Evolutionary conservation across 2,888 invertebrate species (phyloP), one percentile per base, ranked within the genome.

Genomic region (Galeopsomyia nigrocyanea): DNA sequence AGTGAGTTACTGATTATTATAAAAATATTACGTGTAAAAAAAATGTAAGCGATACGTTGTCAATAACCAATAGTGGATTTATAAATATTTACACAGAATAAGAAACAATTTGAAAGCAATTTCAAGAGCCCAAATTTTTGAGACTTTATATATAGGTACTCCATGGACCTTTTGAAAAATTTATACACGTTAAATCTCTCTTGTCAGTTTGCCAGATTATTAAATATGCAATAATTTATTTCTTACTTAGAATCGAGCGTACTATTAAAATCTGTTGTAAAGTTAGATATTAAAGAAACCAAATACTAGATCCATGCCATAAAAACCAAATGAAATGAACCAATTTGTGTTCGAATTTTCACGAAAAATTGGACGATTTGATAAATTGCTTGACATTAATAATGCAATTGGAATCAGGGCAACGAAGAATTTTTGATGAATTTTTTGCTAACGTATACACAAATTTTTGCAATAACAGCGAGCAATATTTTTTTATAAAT

Each of bases 301-400:
- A 84, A 85, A 86, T 84, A 84, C 81, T 83, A 85, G 82, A 83
- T 82, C 78, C 83, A 85, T 83, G 85, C 84, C 84, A 84, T 85
- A 84, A 81, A 81, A 83, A 83, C 83, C 84, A 84, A 84, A 85
- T 84, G 80, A 84, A 82, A 81, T 79, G 80, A 84, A 83, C 83
- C 82, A 82, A 79, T 83, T 84, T 85, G 83, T 85, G 84, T 85
- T 85, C 85, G 82, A 84, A 81, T 81, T 81, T 78, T 79, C 78
- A 78, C 78, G 78, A 78, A 76, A 78, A 77, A 80, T 39, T 39
- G 39, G 10, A 39, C 10, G 39, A 39, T 39, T 39, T 39, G 39
- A 39, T 39, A 7, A 39, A 39, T 39, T 39, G 39, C 39, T 47
- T 10, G 55, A 10, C 10, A 55, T 68, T 57, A 55, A 26, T 16